Evolutionary conservation across 2,888 invertebrate species (phyloP), one percentile per base, ranked within the genome.

Genomic region (Bellardia pandia): DNA sequence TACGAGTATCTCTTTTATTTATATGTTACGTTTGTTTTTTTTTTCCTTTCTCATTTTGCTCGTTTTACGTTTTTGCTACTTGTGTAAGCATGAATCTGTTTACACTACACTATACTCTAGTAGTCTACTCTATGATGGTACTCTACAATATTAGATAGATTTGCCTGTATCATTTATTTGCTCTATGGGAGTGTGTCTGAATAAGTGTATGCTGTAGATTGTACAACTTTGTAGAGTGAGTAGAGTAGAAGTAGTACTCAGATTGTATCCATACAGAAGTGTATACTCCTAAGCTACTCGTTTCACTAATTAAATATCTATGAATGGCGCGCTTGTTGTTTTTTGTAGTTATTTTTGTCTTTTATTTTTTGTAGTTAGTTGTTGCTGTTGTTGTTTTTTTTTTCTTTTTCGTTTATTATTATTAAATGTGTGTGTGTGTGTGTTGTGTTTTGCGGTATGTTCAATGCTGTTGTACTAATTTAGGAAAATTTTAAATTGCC

Each of bases 301-400:
- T 85, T 85, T 81, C 81, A 85, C 84, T 87, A 87, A 87, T 87
- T 87, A 87, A 87, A 87, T 84, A 85, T 85, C 87, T 87, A 87
- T 87, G 87, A 87, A 87, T 84, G 84, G 84, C 53, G 86, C 75
- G 80, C 64, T 72, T 72, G 76, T 77, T 74, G 53, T 66, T 75
- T 71, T 16, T 80, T 78, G 53, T 76, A 68, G 77, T 48, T 69
- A 68, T 84, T 84, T 86, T 76, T 80, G 74, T 78, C 56, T 83
- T 56, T 83, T 53, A 62, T 64, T 71, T 76, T 53, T 33, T 33
- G 9, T 62, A 33, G 37, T 71, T 62, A 33, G 37, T 71, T 33
- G 23, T 37, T 53, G 48, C 23, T 45, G 37, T 71, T 33, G 23
- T 37, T 53, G 48, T 77, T 81, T 23, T 23, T 81, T 62, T 53